phyloP scores from a whole-genome alignment of 2,797 vertebrate species.

The Poecile montanus region DNA sequence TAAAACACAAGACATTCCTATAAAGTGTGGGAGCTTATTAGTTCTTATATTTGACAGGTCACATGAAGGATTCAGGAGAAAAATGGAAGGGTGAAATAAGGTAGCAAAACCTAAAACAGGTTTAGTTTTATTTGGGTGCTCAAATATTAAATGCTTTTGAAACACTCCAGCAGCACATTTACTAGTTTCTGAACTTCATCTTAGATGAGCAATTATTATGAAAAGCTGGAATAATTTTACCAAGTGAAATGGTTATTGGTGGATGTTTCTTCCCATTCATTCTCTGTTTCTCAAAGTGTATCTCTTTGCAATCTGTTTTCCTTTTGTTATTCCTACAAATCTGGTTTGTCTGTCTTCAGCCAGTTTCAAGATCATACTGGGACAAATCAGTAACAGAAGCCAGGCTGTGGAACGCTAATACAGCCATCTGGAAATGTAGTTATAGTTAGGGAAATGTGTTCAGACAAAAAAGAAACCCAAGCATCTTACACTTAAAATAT shows the following conservation, averaged over 20 bases:
- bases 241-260: not conserved
- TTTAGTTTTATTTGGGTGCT: not conserved
- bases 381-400: conserved; percentile 28
- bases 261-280: not conserved
- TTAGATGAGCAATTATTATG: not conserved
- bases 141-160: not conserved
- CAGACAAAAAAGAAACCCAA: not conserved
- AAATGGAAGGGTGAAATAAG: not conserved
- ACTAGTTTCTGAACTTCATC: not conserved
- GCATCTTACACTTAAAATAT: conserved; percentile 16
- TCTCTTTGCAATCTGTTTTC: conserved; percentile 31
- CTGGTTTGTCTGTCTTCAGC: conserved; percentile 14
- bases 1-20: not conserved
- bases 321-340: not conserved
- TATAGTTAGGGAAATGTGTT: not conserved
- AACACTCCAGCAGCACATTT: not conserved
- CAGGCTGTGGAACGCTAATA: conserved; percentile 37
- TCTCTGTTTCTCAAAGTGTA: not conserved
- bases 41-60: not conserved
- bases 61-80: not conserved
- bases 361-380: not conserved
- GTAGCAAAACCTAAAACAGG: not conserved
- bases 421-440: conserved; percentile 36
- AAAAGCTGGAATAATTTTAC: not conserved
- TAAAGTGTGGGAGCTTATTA: not conserved